Evolutionary conservation across 1,140 invertebrate species (phyloP).

Genomic region (Octopus bimaculoides): DNA sequence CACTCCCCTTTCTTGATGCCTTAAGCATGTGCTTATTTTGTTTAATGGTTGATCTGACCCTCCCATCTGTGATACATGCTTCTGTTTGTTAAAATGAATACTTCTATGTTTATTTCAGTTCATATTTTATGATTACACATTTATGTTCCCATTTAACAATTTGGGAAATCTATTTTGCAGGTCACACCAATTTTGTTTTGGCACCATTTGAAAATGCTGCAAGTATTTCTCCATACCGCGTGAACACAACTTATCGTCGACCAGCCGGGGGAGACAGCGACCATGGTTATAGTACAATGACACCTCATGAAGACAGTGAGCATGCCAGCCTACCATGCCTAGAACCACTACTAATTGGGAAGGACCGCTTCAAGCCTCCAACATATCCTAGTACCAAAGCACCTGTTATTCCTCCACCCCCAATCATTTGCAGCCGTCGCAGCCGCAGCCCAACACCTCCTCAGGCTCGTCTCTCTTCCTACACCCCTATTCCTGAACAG

Average conservation of each 20-base stretch:
- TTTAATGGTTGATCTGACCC: too few species aligned
- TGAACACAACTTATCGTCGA: conserved; percentile 76
- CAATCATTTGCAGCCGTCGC: conserved; percentile 33
- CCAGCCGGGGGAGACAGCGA: conserved; percentile 80
- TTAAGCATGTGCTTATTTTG: too few species aligned
- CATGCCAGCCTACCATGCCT: conserved; percentile 61
- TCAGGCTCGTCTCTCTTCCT: conserved; percentile 41
- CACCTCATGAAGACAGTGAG: conserved; percentile 76
- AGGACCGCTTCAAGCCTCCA: conserved; percentile 55
- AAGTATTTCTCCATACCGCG: conserved; percentile 82
- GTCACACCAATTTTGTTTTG: conserved; percentile 56
- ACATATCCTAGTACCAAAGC: conserved; percentile 39
- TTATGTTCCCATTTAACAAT: background rate
- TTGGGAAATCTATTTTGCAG: conserved; percentile 29
- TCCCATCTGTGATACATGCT: too few species aligned
- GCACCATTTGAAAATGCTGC: conserved; percentile 60
- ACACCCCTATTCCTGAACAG: conserved; percentile 49
- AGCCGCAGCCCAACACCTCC: conserved; percentile 50
- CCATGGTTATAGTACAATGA: conserved; percentile 94
- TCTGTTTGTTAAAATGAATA: too few species aligned
- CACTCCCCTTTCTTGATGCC: too few species aligned
- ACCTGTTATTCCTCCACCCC: conserved; percentile 43
- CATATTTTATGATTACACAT: too few species aligned
- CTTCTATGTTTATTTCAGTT: too few species aligned
- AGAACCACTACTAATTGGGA: conserved; percentile 61